Base-by-base conservation (phyloP, 2,797 vertebrate genomes). In the Sebastes taczanowskii region DNA sequence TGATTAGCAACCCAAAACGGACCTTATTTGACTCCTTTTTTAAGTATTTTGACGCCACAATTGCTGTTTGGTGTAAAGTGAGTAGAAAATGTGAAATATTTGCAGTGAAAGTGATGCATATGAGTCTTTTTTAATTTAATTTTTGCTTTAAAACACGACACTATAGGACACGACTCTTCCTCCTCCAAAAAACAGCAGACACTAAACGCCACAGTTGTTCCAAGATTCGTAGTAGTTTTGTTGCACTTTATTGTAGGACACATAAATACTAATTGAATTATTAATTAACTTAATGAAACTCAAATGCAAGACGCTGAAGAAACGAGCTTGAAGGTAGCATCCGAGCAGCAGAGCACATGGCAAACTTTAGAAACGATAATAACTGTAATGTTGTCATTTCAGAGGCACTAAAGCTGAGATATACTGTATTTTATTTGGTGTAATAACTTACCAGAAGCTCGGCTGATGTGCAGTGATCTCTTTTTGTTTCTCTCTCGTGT, bases 321-420 rank as follows among this genome's bases (percentile, higher is more conserved):
- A 6, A 9, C 2, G 35, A 9, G 2, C 4, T 0, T 42, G 42
- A 49, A 49, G 1, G 63, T 25, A 73, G 18, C 56, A 62, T 22
- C n/a, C 2, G 3, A 1, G 11, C n/a, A 13, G 11, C n/a, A 4
- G 9, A 32, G 30, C 77, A 32, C 63, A 32, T 72, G 77, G 61
- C 16, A 46, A 46, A 7, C 6, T 25, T n/a, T 6, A 3, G 14
- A 46, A 11, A 23, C 7, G 11, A 2, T 9, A 14, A 34, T 1
- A 4, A 13, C 11, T 38, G 35, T 13, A 10, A 22, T 20, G 0
- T 22, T 5, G 2, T 56, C 3, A 1, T 2, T 1, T 1, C 6
- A 11, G 0, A 1, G 2, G 13, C 2, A 11, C 2, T 18, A 29
- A 32, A 53, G 42, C 25, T 18, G 8, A 1, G 4, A 30, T 20